Evolutionary conservation across 2,113 vertebrate species (phyloP), one percentile per base, ranked within the genome.

Genomic region (Xiphias gladius): DNA sequence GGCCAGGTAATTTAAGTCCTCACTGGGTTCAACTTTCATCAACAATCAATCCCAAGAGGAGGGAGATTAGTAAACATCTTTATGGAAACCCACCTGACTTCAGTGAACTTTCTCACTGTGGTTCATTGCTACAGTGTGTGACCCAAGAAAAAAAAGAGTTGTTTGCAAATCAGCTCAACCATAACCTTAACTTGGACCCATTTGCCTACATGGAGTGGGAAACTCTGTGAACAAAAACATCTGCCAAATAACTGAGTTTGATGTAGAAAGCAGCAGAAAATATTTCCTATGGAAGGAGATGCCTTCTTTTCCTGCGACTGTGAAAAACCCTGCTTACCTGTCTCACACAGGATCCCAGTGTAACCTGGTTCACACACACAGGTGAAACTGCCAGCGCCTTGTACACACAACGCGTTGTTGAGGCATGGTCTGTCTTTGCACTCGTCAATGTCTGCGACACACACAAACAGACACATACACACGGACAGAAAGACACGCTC

Each of bases 381-480:
- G 93, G 91, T 95, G 93, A 95, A 95, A 28, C 77, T 86, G 77
- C 88, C 93, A 12, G 91, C 24, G 4, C 91, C 93, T 55, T 94
- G 93, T 24, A 95, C 88, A 88, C 95, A 96, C n/a, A 64, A 66
- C 0, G 84, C 94, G 82, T 91, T 88, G 80, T 95, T 94, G 82
- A 93, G 80, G 84, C 95, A 96, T 2, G 90, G 93, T n/a, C 66
- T 79, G 78, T 90, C 91, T 79, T 83, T 92, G 91, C 95, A 96
- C 87, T 95, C 94, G 28, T 96, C 94, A 73, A 95, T 88, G 88
- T 96, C 96, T 96, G 92, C 66, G 89, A 88, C 76, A 81, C 78
- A 84, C 81, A 62, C 46, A 39, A 26, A 24, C 35, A 35, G 30
- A 68, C 41, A 85, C 48, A 87, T n/a, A 85, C 57, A 61, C 77